Evolutionary conservation across 2,797 vertebrate species (phyloP).

Genomic region (Hozukius guyotensis): DNA sequence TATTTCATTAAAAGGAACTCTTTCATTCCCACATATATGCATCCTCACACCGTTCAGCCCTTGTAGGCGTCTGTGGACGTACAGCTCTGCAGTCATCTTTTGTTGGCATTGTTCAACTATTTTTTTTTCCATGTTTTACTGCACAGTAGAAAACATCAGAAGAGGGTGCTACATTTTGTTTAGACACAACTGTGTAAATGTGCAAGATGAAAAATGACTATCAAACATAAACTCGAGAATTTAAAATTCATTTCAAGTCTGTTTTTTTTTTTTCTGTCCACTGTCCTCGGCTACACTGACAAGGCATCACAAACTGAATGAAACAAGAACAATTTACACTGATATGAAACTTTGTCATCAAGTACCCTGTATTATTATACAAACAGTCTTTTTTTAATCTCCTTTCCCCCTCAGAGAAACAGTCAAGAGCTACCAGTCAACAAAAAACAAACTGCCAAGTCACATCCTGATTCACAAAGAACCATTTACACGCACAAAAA

Average conservation of each 20-base stretch:
- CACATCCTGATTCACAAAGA: constrained; percentile 48
- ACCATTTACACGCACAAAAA: constrained; percentile 40
- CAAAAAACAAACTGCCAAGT: constrained; percentile 17
- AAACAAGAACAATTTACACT: constrained; percentile 55
- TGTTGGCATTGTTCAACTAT: constrained; percentile 19
- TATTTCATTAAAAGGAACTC: constrained; percentile 54
- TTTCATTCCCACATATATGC: constrained; percentile 38
- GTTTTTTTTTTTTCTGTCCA: constrained; percentile 32
- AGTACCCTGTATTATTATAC: constrained; percentile 60
- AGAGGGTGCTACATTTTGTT: constrained; percentile 59
- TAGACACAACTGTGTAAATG: constrained; percentile 66
- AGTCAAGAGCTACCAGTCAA: constrained; percentile 23
- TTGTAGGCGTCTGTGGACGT: not conserved
- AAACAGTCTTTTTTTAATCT: constrained; percentile 33
- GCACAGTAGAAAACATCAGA: constrained; percentile 68
- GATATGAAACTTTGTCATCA: constrained; percentile 36
- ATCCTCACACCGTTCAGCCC: constrained; percentile 9
- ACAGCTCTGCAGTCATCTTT: constrained; percentile 21
- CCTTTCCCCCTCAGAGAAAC: constrained; percentile 18
- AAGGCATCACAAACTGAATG: constrained; percentile 65
- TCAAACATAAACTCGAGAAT: constrained; percentile 49
- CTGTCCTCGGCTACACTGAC: constrained; percentile 53
- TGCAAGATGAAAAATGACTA: constrained; percentile 58
- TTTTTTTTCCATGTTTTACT: constrained; percentile 41
- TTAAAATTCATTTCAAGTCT: constrained; percentile 44